Conservation (phyloP, 2,113 vertebrate species). For the Irena cyanogastra region DNA sequence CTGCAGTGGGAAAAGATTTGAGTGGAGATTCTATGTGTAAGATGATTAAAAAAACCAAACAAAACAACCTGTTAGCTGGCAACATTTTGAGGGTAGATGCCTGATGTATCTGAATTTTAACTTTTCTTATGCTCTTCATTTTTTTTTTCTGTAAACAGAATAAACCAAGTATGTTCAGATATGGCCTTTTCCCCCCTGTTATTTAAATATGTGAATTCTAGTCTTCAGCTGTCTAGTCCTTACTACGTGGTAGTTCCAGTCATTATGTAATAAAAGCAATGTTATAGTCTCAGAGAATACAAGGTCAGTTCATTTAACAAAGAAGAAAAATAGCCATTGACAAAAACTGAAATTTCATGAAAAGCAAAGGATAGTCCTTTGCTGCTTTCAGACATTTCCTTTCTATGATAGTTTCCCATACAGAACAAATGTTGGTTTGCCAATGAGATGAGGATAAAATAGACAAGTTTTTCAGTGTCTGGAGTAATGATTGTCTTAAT, state of each 20-base stretch:
- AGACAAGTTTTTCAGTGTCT: background rate
- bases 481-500: background rate
- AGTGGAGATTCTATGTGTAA: background rate
- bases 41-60: background rate
- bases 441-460: background rate
- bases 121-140: background rate
- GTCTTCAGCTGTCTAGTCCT: background rate
- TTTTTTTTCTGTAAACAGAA: background rate
- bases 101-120: background rate
- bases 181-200: rapidly evolving
- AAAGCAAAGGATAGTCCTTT: background rate
- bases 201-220: background rate
- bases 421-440: background rate
- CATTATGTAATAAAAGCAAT: background rate
- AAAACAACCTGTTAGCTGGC: background rate
- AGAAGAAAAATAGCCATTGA: background rate
- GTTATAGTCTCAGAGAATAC: background rate
- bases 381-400: background rate
- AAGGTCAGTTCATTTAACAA: background rate
- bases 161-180: background rate
- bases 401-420: background rate
- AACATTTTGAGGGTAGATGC: background rate
- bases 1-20: background rate
- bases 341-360: background rate
- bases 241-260: background rate